phyloP scores from a whole-genome alignment of 2,113 vertebrate species.

The Anhinga rufa region DNA sequence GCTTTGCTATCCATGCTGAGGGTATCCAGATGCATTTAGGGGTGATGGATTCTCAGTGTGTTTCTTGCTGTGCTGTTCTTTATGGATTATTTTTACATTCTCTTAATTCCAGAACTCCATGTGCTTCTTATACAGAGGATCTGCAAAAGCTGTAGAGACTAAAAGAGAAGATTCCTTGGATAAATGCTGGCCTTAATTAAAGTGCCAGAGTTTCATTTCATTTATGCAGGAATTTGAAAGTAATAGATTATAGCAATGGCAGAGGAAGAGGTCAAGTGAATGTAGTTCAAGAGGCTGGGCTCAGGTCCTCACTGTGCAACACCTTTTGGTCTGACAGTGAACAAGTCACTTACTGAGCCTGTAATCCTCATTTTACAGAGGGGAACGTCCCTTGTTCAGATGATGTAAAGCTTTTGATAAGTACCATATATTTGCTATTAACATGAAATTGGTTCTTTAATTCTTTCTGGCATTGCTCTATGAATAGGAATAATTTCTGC shows the following conservation, averaged over 20 bases:
- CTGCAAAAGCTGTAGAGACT: not conserved
- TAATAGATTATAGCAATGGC: not conserved
- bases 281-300: not conserved
- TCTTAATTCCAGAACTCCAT: not conserved
- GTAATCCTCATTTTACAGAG: not conserved
- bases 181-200: not conserved
- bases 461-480: not conserved
- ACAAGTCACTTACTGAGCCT: not conserved
- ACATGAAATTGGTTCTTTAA: not conserved
- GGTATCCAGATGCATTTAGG: not conserved
- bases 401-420: not conserved
- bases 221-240: not conserved
- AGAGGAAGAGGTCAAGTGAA: not conserved
- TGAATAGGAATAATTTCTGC: not conserved
- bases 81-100: conserved; percentile 16
- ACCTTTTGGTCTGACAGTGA: not conserved
- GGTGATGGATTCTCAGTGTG: not conserved
- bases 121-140: not conserved
- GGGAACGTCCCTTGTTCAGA: not conserved
- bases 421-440: not conserved
- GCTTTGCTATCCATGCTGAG: not conserved
- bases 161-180: not conserved
- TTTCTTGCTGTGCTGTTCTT: not conserved
- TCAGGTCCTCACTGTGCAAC: not conserved
- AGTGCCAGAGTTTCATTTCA: not conserved